Base-by-base conservation (phyloP, 2,888 invertebrate species). In the Mimas tiliae region DNA sequence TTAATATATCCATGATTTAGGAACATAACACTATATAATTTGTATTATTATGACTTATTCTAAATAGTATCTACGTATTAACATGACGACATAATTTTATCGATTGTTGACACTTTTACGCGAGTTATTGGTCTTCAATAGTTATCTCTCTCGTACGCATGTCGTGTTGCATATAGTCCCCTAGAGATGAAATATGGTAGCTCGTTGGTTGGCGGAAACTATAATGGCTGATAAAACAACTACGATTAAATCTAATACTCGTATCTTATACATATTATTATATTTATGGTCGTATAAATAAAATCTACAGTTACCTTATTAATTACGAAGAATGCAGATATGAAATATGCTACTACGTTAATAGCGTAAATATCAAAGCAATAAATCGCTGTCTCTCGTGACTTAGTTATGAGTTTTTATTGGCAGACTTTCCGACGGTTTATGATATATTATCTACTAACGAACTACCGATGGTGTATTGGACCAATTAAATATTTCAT, bases 361-460 rank as follows among this genome's bases (percentile, higher is more conserved):
- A 50, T 9, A 0, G 9, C 34, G 45, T 50, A 34, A 16, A 0
- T 34, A 62, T 38, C 38, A 19, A 34, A 38, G 38, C 21, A 16
- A 14, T 38, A 38, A 58, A 58, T 42, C 65, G 65, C 58, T 65
- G 19, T 48, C 53, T 65, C 65, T 48, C 34, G 19, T 65, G 65
- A 48, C 27, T 58, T 58, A 52, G 27, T 51, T 9, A 27, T 16
- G 21, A 55, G 14, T 53, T 65, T 42, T 21, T 51, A 9, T 63
- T 63, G n/a, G 33, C 50, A 51, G 27, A 51, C 21, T 74, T 76
- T 70, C 76, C 71, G 69, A 72, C 72, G 70, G 75, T 78, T 79
- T 76, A 78, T 76, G 72, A 76, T 79, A 81, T 79, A 82, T 82
- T 78, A 80, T 75, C 70, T 69, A 52, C 73, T 74, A 74, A 76